Percentiles rank a stretch among this genome's conserved stretches.
These are phyloP conservation scores for Copidosoma aretas DNA, from an alignment of 2,888 invertebrate species.

Conservation along the genomic window DNA sequence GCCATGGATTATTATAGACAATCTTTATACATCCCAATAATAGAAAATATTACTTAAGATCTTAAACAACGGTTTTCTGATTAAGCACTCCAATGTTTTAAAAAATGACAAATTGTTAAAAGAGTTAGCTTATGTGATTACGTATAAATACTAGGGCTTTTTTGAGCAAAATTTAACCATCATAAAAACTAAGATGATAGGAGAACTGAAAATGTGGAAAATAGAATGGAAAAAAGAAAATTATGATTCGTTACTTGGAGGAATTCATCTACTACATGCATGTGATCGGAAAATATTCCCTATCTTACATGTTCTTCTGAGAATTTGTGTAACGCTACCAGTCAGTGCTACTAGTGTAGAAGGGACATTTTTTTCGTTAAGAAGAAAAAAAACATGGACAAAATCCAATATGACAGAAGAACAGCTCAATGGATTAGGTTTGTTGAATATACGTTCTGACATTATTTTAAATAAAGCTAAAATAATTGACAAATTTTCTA, in stretches of 20 bases:
- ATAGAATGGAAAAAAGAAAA: neutral
- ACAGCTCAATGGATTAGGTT: too few species aligned
- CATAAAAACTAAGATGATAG: neutral
- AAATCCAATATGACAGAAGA: constrained; percentile 1
- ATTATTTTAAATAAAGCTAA: too few species aligned
- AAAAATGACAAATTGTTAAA: neutral
- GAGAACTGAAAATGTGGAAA: constrained; percentile 1
- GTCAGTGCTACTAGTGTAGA: neutral
- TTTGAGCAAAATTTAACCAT: neutral
- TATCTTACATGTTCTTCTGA: neutral
- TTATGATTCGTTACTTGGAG: neutral
- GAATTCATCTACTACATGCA: neutral
- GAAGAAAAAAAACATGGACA: neutral
- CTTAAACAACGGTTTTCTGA: neutral
- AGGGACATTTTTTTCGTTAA: neutral
- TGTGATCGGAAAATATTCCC: neutral
- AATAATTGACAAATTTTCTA: too few species aligned
- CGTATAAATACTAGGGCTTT: neutral
- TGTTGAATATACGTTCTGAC: too few species aligned
- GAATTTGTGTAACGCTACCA: neutral
- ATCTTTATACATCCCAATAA: neutral
- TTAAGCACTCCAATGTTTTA: neutral
- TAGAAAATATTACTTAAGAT: neutral
- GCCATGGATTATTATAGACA: neutral
- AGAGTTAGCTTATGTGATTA: neutral